phyloP scores from a whole-genome alignment of 2,113 vertebrate genomes.

The Merops nubicus region DNA sequence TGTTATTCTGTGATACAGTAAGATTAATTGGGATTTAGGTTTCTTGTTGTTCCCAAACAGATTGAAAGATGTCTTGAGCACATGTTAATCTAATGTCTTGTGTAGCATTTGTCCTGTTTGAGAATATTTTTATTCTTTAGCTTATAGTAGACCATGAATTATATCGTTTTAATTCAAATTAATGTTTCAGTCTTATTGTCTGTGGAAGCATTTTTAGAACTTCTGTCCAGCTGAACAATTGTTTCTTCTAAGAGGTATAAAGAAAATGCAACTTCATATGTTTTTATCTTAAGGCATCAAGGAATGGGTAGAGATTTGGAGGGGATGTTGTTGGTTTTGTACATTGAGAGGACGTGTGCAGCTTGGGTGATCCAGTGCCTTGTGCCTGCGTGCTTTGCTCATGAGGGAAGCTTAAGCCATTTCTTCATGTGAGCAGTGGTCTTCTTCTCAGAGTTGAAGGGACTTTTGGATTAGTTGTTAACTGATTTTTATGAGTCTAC shows the following conservation, averaged over 20 bases:
- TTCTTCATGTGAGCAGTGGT: not conserved
- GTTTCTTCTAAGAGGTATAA: not conserved
- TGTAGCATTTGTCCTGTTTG: not conserved
- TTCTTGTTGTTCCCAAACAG: not conserved
- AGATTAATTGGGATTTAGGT: not conserved
- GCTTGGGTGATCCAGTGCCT: not conserved
- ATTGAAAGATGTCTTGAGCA: not conserved
- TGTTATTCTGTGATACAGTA: not conserved
- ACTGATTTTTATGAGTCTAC: not conserved
- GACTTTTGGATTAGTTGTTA: not conserved
- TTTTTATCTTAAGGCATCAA: not conserved
- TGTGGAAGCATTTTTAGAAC: not conserved
- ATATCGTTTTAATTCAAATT: not conserved
- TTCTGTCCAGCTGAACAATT: not conserved
- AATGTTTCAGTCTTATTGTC: not conserved
- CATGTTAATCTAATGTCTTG: not conserved
- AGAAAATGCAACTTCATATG: not conserved
- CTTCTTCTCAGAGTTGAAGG: not conserved
- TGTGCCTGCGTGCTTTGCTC: not conserved
- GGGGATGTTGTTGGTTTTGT: not conserved
- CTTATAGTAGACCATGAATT: not conserved
- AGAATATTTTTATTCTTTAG: not conserved
- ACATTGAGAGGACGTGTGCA: not conserved
- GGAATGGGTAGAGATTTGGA: not conserved
- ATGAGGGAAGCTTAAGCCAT: not conserved